phyloP scores from a whole-genome alignment of 2,797 vertebrate species.

The Mareca strepera region DNA sequence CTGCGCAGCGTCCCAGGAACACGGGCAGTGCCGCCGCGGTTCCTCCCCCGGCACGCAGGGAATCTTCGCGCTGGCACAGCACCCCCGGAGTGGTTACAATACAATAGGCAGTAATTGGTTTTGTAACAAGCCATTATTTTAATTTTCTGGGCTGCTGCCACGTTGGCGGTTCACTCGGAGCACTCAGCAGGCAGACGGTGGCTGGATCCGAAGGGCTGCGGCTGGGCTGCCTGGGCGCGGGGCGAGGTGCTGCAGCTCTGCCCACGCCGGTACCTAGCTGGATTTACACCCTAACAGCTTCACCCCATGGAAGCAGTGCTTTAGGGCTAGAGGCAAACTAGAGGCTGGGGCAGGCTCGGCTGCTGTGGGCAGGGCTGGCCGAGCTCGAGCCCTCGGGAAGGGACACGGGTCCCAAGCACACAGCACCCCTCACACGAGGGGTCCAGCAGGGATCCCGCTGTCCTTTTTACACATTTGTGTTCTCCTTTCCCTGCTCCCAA shows the following conservation, averaged over 20 bases:
- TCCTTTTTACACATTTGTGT: neutral
- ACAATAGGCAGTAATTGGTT: neutral
- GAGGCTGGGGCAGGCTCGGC: neutral
- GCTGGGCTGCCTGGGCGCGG: neutral
- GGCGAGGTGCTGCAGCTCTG: neutral
- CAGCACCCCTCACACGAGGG: neutral
- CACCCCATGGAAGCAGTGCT: no score
- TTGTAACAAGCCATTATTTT: neutral
- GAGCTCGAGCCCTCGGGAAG: neutral
- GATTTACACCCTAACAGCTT: neutral
- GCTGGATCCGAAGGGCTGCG: neutral
- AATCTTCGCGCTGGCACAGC: neutral
- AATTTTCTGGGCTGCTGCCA: neutral
- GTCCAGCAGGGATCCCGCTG: neutral
- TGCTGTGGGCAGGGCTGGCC: no score
- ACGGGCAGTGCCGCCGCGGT: fast-evolving
- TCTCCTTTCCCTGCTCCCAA: no score
- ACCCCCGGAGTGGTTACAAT: neutral
- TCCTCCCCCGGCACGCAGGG: fast-evolving
- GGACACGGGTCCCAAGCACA: no score
- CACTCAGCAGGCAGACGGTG: neutral
- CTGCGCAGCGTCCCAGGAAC: fast-evolving
- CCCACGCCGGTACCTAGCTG: neutral
- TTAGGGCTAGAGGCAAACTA: neutral
- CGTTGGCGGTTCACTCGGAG: neutral